phyloP scores from a whole-genome alignment of 64 coral and sea anemone species.

The Stylophora pistillata region DNA sequence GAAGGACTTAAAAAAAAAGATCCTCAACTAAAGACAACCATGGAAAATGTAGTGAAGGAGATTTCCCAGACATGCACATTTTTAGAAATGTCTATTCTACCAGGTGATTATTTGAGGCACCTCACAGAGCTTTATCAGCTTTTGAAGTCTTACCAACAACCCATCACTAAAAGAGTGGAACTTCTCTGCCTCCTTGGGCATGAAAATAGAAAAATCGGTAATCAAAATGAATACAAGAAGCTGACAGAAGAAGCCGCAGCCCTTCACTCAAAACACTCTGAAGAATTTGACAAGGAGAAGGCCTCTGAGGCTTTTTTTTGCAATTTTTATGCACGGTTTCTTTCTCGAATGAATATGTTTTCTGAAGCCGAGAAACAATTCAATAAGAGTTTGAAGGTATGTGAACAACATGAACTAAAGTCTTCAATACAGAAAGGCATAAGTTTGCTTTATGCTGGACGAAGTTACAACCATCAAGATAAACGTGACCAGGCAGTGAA shows the following conservation, averaged over 20 bases:
- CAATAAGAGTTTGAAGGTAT: background rate
- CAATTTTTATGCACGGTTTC: slow-evolving; percentile 31
- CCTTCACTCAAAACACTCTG: background rate
- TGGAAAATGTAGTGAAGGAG: background rate
- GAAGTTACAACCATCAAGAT: slow-evolving; percentile 16
- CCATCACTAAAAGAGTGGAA: slow-evolving; percentile 1
- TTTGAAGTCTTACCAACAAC: background rate
- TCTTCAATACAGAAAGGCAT: background rate
- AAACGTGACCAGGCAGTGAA: background rate
- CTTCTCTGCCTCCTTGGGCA: slow-evolving; percentile 33
- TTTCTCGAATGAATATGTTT: background rate
- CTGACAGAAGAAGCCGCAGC: background rate
- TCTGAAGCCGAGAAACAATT: background rate
- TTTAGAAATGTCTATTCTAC: slow-evolving; percentile 41
- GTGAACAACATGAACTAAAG: background rate
- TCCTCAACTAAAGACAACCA: background rate
- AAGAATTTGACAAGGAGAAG: slow-evolving; percentile 27
- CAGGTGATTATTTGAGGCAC: slow-evolving; percentile 7
- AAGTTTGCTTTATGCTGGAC: slow-evolving; percentile 5
- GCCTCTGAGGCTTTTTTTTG: slow-evolving; percentile 9
- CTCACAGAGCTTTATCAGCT: background rate
- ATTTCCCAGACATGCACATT: slow-evolving; percentile 4
- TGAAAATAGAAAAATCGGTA: slow-evolving; percentile 31
- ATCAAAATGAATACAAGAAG: slow-evolving; percentile 22
- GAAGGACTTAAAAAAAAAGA: background rate